phyloP scores from a whole-genome alignment of 1,140 invertebrate genomes.

The Tetramorium simillimum region DNA sequence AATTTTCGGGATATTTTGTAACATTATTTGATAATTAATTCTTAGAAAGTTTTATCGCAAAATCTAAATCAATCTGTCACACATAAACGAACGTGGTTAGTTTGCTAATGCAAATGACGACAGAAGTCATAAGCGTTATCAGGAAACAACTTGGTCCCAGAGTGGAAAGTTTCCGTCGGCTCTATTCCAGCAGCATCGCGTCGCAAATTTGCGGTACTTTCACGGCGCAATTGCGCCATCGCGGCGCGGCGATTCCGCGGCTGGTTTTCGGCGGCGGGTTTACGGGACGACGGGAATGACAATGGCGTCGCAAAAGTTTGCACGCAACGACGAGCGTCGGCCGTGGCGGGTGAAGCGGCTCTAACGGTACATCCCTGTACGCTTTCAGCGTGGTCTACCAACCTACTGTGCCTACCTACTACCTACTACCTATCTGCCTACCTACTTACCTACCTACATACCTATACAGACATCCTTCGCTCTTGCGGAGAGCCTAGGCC shows the following conservation, averaged over 20 bases:
- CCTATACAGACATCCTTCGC: constrained; percentile 69
- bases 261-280: constrained; percentile 65
- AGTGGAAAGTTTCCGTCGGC: constrained; percentile 41
- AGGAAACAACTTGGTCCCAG: not conserved
- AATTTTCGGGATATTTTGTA: not conserved
- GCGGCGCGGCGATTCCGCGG: constrained; percentile 58
- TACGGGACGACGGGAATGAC: constrained; percentile 60
- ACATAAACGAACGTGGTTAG: not conserved
- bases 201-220: constrained; percentile 42
- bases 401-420: constrained; percentile 65
- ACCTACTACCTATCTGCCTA: constrained; percentile 56
- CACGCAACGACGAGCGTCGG: not conserved
- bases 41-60: not conserved
- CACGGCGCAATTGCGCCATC: constrained; percentile 66
- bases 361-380: constrained; percentile 75
- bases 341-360: constrained; percentile 58
- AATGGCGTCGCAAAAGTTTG: constrained; percentile 60
- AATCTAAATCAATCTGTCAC: constrained; percentile 20
- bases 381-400: constrained; percentile 74
- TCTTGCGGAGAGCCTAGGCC: constrained; percentile 67
- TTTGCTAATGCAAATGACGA: not conserved
- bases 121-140: constrained; percentile 30
- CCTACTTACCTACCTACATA: constrained; percentile 72
- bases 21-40: not conserved
- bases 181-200: constrained; percentile 44